Evolutionary conservation across 2,888 invertebrate genomes (phyloP), one percentile per base, ranked within the genome.

Genomic region (Macaria notata): DNA sequence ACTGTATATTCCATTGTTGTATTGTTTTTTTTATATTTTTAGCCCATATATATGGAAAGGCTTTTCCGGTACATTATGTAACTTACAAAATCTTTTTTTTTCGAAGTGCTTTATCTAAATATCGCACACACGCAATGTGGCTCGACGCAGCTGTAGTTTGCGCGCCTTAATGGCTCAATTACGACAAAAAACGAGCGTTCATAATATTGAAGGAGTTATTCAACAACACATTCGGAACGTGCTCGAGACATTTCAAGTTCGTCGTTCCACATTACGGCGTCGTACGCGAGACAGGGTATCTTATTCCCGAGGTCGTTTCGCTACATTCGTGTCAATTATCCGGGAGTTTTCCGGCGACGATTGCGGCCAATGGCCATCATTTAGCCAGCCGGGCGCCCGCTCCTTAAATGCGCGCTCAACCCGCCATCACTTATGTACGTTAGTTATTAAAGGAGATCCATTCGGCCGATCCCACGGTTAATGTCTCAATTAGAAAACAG

Each of bases 401-500:
- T 73, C 74, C 73, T 75, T 75, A 81, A 79, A 79, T 73, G 70
- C 77, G 82, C 80, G 77, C 80, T 81, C 78, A 67, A 69, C 60
- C 76, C 70, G 65, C 76, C 85, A 84, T 86, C 83, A 80, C 78
- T 84, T 83, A 86, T 81, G 71, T 83, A 83, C 82, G 83, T 78
- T 75, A 73, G 83, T 81, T 86, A 88, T 87, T 86, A 86, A 84
- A 86, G 81, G 76, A 73, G 75, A 80, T 79, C 79, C 81, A 76
- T 83, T 82, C 72, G 73, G 78, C 76, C 81, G 79, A 83, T 79
- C 82, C 78, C 75, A 63, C 75, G 77, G 78, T 79, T 87, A 89
- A 89, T 89, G 86, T 82, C 84, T 87, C 86, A 86, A 88, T 88
- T 87, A 87, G 83, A 83, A 82, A 83, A 83, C 64, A 64, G 64